Percentiles rank a stretch among this genome's conserved stretches.
Conservation (phyloP, 1,140 invertebrate genomes). For the Neodiprion fabricii region DNA sequence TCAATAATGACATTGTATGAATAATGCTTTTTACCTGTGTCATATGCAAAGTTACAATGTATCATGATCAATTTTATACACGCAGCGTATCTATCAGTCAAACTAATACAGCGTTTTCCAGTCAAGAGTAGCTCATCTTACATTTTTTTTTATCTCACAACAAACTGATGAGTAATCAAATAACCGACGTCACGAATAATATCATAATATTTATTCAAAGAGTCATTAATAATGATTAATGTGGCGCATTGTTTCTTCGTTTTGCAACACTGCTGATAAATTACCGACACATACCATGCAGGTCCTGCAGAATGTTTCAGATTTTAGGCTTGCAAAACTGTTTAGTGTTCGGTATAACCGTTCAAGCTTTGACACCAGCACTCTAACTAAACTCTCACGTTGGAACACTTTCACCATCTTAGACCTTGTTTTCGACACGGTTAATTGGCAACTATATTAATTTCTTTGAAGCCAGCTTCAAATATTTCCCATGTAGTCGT, state of each 20-base stretch:
- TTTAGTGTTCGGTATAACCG: not conserved
- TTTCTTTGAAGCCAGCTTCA: conserved; percentile 3
- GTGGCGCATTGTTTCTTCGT: not conserved
- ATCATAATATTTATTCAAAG: not conserved
- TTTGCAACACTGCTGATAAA: not conserved
- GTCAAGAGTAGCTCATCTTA: not conserved
- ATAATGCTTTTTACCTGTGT: not conserved
- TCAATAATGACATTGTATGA: too few species aligned
- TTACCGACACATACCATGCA: not conserved
- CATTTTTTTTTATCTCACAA: not conserved
- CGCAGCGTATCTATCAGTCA: not conserved
- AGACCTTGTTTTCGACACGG: not conserved
- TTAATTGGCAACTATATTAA: not conserved
- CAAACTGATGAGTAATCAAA: not conserved
- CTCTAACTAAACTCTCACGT: not conserved
- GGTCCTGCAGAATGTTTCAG: not conserved
- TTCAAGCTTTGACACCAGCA: not conserved
- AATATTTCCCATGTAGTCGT: not conserved
- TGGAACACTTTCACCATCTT: conserved; percentile 3
- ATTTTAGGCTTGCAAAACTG: conserved; percentile 6
- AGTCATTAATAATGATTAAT: not conserved
- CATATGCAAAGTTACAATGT: not conserved
- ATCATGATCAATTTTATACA: not conserved
- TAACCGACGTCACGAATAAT: not conserved
- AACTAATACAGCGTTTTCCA: not conserved